Conservation (phyloP, 1,140 invertebrate species). For the Scaptomyza montana region DNA sequence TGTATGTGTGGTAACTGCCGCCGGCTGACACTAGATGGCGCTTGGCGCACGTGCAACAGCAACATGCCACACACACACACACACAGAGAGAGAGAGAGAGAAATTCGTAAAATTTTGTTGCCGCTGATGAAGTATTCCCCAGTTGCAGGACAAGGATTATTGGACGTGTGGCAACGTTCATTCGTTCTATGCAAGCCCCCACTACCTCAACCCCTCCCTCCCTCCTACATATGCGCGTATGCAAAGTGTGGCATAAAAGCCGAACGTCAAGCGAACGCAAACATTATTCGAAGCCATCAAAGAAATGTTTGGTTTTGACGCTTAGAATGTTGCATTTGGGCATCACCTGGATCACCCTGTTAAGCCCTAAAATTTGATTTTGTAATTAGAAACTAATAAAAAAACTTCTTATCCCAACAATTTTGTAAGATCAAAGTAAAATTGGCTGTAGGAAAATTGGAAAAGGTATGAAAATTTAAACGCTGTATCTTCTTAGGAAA, state of each 20-base stretch:
- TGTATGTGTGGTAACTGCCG: slow-evolving; percentile 29
- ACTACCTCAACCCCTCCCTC: not conserved
- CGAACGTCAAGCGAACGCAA: slow-evolving; percentile 55
- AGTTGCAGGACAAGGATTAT: slow-evolving; percentile 80
- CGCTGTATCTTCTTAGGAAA: too few relatives aligned
- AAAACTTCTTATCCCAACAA: slow-evolving; percentile 38
- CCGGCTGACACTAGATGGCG: slow-evolving; percentile 68
- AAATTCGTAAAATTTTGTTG: slow-evolving; percentile 83
- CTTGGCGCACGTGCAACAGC: slow-evolving; percentile 64
- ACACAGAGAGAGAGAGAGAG: slow-evolving; percentile 46
- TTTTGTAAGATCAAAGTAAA: slow-evolving; percentile 1
- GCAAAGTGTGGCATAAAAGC: slow-evolving; percentile 80
- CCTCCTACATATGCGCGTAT: slow-evolving; percentile 55
- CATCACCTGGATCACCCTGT: not conserved
- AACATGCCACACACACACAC: slow-evolving; percentile 29
- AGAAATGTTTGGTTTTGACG: slow-evolving; percentile 56
- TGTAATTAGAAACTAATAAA: slow-evolving; percentile 80
- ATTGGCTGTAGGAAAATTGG: too few relatives aligned
- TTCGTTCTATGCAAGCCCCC: slow-evolving; percentile 20
- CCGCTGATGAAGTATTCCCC: slow-evolving; percentile 81
- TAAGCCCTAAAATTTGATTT: slow-evolving; percentile 62
- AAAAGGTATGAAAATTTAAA: too few relatives aligned
- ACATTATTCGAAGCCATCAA: slow-evolving; percentile 66
- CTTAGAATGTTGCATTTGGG: slow-evolving; percentile 71
- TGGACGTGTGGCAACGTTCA: slow-evolving; percentile 70